Evolutionary conservation across 1,140 invertebrate genomes (phyloP), one percentile per base, ranked within the genome.

Genomic region (Spodoptera frugiperda): DNA sequence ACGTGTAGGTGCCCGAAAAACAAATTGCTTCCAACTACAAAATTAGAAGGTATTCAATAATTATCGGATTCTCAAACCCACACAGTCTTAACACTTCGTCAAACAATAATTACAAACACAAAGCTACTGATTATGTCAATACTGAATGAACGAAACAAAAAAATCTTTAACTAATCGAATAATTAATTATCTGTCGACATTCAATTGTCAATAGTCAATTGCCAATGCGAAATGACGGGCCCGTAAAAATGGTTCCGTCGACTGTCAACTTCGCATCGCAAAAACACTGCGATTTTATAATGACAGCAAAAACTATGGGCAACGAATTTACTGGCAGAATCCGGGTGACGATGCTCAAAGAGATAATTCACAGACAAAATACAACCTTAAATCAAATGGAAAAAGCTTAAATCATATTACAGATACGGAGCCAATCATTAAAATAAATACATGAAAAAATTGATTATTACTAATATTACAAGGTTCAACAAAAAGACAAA

Each of bases 261-360:
- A 30, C 55, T 49, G 44, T 61, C 71, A 73, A 73, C 25, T 73
- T 49, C 55, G 33, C 33, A 19, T 30, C 11, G 61, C 54, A 61
- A 73, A 73, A 73, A 73, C 71, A 68, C 65, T 21, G 61, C 48
- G 71, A 73, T 48, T 19, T 61, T 30, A 46, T 73, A 61, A 73
- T 73, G 70, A 72, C 12, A 11, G 30, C 54, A 73, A 73, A 61
- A 76, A 75, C 21, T 19, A 30, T 57, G 21, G 59, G n/a, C 73
- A 65, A 39, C 44, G 46, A 65, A 25, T 53, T 44, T 30, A 19
- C 19, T 21, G 44, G 30, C 9, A 72, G 51, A 74, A 57, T 72
- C n/a, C 67, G 51, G 51, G 48, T 71, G 33, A 51, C 48, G 67
- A 71, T 71, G 51, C 54, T 15, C 67, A 44, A 59, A 59, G 5